Evolutionary conservation across 2,888 invertebrate species (phyloP).

Genomic region (Patella depressa): DNA sequence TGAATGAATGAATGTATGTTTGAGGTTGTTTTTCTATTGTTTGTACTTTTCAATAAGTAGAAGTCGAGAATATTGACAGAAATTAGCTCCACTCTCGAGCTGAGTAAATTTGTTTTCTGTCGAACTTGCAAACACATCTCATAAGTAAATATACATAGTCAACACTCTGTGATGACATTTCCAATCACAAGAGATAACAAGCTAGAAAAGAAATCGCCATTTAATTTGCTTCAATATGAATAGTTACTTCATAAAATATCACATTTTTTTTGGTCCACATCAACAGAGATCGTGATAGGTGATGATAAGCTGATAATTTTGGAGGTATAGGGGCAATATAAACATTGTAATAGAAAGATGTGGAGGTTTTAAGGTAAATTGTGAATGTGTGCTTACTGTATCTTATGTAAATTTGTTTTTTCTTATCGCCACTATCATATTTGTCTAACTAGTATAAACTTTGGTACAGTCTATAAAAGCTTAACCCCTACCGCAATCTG

Average conservation of each 20-base stretch:
- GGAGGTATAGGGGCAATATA: background rate
- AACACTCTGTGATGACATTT: constrained; percentile 26
- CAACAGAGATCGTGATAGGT: too few relatives aligned
- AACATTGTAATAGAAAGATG: constrained; percentile 16
- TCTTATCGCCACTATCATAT: constrained; percentile 26
- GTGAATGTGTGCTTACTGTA: constrained; percentile 20
- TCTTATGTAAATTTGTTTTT: constrained; percentile 27
- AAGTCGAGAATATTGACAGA: constrained; percentile 23
- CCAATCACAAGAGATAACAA: constrained; percentile 25
- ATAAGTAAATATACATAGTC: constrained; percentile 24
- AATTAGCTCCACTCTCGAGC: constrained; percentile 25
- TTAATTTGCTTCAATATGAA: background rate
- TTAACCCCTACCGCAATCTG: constrained; percentile 8
- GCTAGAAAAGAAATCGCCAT: constrained; percentile 16
- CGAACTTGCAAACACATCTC: constrained; percentile 26
- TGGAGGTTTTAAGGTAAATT: constrained; percentile 11
- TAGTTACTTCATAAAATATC: background rate
- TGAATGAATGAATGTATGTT: constrained; percentile 18
- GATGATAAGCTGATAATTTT: too few relatives aligned
- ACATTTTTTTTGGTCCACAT: background rate
- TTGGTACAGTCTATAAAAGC: background rate
- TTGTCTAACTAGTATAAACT: constrained; percentile 17
- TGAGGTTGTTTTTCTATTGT: constrained; percentile 20
- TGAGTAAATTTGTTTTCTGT: constrained; percentile 30
- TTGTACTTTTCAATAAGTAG: constrained; percentile 24